These are phyloP conservation scores for Cerastoderma edule DNA, from an alignment of 2,888 invertebrate species.

Conservation along the genomic window DNA sequence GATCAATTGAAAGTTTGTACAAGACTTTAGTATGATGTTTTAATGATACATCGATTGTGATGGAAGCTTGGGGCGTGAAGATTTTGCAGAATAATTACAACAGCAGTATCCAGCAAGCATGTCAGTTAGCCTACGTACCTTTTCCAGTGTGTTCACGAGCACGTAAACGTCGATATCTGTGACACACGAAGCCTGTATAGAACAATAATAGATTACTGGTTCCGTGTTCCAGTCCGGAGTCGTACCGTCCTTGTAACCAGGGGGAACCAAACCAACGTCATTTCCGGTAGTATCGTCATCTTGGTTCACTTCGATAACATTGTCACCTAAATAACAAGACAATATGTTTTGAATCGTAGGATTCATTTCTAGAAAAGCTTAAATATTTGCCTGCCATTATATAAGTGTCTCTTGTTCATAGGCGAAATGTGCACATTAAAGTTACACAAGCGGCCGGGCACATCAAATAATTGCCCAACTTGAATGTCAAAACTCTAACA, in stretches of 20 bases:
- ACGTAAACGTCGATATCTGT: slow-evolving; percentile 28
- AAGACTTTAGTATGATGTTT: too few species aligned
- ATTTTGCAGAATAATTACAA: too few species aligned
- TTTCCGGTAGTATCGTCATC: not conserved
- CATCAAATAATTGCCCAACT: too few species aligned
- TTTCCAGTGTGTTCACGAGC: slow-evolving; percentile 7
- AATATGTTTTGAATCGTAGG: not conserved
- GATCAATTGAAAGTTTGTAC: too few species aligned
- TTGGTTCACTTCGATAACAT: slow-evolving; percentile 1
- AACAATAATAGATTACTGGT: slow-evolving; percentile 13
- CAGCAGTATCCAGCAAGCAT: too few species aligned
- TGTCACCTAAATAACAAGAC: not conserved
- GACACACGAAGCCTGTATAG: slow-evolving; percentile 29
- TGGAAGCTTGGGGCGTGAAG: too few species aligned
- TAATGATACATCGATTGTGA: too few species aligned
- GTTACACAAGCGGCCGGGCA: too few species aligned
- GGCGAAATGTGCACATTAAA: too few species aligned
- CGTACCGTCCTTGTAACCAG: not conserved
- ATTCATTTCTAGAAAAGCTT: not conserved
- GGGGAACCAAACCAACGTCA: slow-evolving; percentile 16
- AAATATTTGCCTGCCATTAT: not conserved
- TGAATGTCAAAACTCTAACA: too few species aligned
- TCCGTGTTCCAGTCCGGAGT: slow-evolving; percentile 4
- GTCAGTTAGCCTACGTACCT: slow-evolving; percentile 16
- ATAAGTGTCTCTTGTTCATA: too few species aligned